These are phyloP conservation scores for Trissolcus brochymenae DNA, from an alignment of 2,888 invertebrate species.

Conservation along the genomic window DNA sequence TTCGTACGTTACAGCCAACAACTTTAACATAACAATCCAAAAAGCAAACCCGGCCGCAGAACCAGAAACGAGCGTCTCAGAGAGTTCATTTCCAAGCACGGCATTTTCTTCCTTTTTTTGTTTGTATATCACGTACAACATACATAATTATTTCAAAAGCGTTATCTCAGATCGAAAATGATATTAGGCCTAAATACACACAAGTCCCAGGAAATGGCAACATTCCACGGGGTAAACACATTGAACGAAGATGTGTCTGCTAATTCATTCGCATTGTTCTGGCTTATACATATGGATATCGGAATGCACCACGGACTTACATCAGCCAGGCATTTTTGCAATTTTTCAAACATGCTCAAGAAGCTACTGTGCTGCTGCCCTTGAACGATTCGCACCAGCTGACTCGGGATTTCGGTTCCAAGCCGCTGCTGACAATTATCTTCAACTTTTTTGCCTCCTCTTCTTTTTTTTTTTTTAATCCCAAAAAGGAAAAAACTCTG, in stretches of 20 bases:
- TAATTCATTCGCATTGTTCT: conserved; percentile 55
- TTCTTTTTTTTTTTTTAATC: too few species aligned
- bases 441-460: too few species aligned
- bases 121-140: conserved; percentile 3
- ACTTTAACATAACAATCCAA: conserved; percentile 8
- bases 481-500: too few species aligned
- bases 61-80: too few species aligned
- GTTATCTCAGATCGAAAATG: conserved; percentile 28
- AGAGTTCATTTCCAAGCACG: too few species aligned
- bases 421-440: too few species aligned
- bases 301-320: conserved; percentile 32
- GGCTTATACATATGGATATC: conserved; percentile 56
- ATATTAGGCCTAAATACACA: conserved; percentile 35
- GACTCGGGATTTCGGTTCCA: too few species aligned
- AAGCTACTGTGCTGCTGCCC: conserved; percentile 48
- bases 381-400: conserved; percentile 55
- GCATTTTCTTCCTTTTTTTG: not conserved
- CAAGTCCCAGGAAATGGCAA: conserved; percentile 32
- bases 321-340: conserved; percentile 32
- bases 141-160: conserved; percentile 19
- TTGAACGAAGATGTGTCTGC: conserved; percentile 46
- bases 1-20: not conserved
- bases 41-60: too few species aligned
- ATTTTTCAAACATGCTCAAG: conserved; percentile 43
- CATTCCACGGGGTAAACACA: conserved; percentile 37